Base-by-base conservation (phyloP, 2,797 vertebrate genomes). In the Falco berigora region DNA sequence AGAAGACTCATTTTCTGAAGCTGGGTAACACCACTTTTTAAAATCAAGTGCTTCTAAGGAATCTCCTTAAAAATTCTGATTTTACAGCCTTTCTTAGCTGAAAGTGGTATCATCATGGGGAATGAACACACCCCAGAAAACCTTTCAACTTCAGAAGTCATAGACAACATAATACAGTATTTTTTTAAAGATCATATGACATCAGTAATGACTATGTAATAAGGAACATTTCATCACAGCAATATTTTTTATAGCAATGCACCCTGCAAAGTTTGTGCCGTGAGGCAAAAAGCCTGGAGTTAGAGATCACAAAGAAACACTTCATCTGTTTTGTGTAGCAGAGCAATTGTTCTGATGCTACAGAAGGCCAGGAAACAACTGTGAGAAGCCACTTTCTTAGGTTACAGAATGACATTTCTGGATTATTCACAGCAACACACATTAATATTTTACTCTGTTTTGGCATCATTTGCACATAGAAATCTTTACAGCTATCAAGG, bases 391-490 rank as follows among this genome's bases (percentile, higher is more conserved):
- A 44, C 53, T 88, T 94, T 91, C 91, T 88, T 71, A 55, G 58
- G 66, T 86, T 81, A 53, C 63, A 76, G 62, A 61, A 92, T 94
- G 66, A 88, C 76, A 66, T 79, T 93, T 96, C 79, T 88, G 76
- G 87, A 95, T 90, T 90, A 84, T 82, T 94, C 90, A 93, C 36
- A 90, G 88, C 32, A 92, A 83, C 25, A 76, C 22, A 69, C 25
- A 94, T 88, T 73, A 96, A 92, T 82, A 95, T 95, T 96, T 95
- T 90, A 88, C 47, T 90, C 72, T 66, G 24, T 32, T 82, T 82
- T 92, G 92, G 69, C 47, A 81, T 28, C 32, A 47, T 47, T 90
- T 86, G 74, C 1, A 3, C 38, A 75, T 34, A 64, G 78, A 92
- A 93, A 91, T 14, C 87, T 91, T 90, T 78, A 46, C 11, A 59